Base-by-base conservation (phyloP, 2,888 invertebrate genomes). In the Drosophila tripunctata region DNA sequence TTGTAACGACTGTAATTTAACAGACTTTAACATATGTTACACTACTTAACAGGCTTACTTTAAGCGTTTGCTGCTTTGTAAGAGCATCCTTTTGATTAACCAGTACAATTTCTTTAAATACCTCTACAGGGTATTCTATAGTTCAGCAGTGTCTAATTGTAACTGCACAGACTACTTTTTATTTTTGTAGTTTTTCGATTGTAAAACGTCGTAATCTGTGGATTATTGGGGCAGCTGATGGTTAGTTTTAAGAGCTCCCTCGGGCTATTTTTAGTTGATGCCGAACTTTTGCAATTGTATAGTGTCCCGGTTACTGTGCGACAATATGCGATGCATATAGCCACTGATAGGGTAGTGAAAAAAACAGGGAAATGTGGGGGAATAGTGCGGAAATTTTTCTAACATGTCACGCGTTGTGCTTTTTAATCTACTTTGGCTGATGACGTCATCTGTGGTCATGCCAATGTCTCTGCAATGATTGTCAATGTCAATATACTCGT, bases 401-500 rank as follows among this genome's bases (percentile, higher is more conserved):
- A 27, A 58, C 56, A 60, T 78, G 82, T 85, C 79, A 58, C 52
- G 76, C 67, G 64, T 44, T 70, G 56, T 31, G 43, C 54, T 80
- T 79, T 74, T 70, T 78, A 75, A 75, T 79, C 79, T 70, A 57
- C 72, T 80, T 51, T 54, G 21, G 22, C 33, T 21, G 63, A 41
- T 80, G 88, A 85, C 88, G 86, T 80, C 88, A 80, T 60, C 27
- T 14, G 17, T 36, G 36, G 24, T 40, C 51, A 51, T 30, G 19
- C 14, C 40, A 51, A 40, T 40, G 38, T 6, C 21, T 38, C 27
- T 61, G 48, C 54, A 62, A 60, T 67, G 83, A 80, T 62, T 87
- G 86, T 66, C 80, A 80, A 85, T 87, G 80, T 87, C 80, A 85
- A 63, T 67, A 65, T 14, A 55, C 2, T 10, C 10, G 27, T n/a